Evolutionary conservation across 2,797 vertebrate genomes (phyloP).

Genomic region (Streptopelia turtur): DNA sequence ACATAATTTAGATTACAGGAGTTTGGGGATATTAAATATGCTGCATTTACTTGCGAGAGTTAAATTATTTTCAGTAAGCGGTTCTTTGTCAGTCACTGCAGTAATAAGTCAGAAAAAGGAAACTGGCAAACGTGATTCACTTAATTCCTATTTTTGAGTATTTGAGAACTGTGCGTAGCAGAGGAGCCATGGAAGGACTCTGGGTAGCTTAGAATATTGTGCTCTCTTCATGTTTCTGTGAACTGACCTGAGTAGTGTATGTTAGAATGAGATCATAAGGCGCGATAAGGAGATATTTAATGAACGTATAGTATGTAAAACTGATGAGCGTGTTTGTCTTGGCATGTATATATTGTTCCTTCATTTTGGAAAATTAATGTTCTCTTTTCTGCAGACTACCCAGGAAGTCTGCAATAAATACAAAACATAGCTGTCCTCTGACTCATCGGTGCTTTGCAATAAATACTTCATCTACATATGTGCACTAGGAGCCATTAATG

Average conservation of each 20-base stretch:
- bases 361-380: slow-evolving; percentile 27
- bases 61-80: not conserved
- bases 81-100: not conserved
- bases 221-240: not conserved
- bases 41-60: not conserved
- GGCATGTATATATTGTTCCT: not conserved
- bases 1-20: not conserved
- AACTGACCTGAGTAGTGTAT: not conserved
- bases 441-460: slow-evolving; percentile 35
- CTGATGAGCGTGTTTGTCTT: slow-evolving; percentile 32
- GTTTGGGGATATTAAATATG: not conserved
- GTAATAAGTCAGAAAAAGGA: slow-evolving; percentile 18
- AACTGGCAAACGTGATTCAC: not conserved
- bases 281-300: not conserved
- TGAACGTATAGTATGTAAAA: not conserved
- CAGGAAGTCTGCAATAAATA: slow-evolving; percentile 59
- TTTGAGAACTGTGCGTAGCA: not conserved
- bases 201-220: not conserved
- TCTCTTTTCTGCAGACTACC: slow-evolving; percentile 24
- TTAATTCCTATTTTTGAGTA: not conserved
- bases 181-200: not conserved
- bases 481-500: not conserved
- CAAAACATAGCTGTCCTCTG: slow-evolving; percentile 46
- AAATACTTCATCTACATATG: slow-evolving; percentile 11
- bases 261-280: slow-evolving; percentile 48